Conservation (phyloP, 2,113 vertebrate species). For the Petrocephalus zakoni region DNA sequence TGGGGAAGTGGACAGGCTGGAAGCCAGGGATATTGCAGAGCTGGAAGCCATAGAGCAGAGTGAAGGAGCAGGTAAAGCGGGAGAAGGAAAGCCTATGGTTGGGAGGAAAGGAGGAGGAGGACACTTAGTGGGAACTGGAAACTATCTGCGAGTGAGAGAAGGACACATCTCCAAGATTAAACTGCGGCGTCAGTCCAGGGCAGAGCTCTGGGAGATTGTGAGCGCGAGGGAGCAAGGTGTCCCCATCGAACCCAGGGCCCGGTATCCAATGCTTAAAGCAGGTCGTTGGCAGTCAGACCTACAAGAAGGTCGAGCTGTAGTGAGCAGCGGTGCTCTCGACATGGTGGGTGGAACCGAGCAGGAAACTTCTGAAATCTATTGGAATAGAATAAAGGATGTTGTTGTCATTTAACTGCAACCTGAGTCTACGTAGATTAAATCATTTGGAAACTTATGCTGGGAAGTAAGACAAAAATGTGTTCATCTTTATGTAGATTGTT, state of each 20-base stretch:
- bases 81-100: background rate
- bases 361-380: background rate
- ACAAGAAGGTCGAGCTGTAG: background rate
- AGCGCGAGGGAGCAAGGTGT: slow-evolving; percentile 25
- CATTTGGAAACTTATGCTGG: background rate
- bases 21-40: background rate
- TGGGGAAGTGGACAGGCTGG: background rate
- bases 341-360: background rate
- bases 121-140: slow-evolving; percentile 8
- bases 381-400: background rate
- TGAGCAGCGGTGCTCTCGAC: background rate
- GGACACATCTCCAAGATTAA: slow-evolving; percentile 41
- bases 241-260: background rate
- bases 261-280: background rate
- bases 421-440: background rate
- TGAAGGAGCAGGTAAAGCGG: background rate
- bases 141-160: slow-evolving; percentile 27
- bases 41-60: background rate
- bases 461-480: background rate
- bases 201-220: slow-evolving; percentile 57
- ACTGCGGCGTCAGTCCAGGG: slow-evolving; percentile 47
- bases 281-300: background rate
- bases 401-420: background rate
- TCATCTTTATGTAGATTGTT: background rate
- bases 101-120: background rate